Evolutionary conservation across 2,113 vertebrate genomes (phyloP).

Genomic region (Cheirogaleus medius): DNA sequence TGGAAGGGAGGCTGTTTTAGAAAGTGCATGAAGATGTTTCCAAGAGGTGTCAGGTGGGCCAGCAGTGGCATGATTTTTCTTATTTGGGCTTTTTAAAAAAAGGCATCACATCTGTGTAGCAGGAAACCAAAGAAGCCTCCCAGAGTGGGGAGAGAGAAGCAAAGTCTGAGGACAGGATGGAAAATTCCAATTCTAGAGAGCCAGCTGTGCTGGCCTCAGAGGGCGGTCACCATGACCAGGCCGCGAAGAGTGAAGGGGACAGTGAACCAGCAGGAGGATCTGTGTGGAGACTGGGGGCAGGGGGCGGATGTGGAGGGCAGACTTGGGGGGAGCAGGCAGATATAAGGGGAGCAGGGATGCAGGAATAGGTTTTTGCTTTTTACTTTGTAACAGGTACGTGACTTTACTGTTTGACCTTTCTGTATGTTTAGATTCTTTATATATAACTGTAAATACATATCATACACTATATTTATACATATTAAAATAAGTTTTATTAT

Average conservation of each 20-base stretch:
- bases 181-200: not conserved
- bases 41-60: not conserved
- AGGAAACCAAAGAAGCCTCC: not conserved
- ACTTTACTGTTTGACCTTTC: not conserved
- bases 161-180: not conserved
- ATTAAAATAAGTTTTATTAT: not conserved
- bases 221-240: not conserved
- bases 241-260: not conserved
- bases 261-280: not conserved
- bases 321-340: not conserved
- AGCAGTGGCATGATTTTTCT: not conserved
- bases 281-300: not conserved
- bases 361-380: not conserved
- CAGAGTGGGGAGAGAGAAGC: not conserved
- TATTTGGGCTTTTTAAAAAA: not conserved
- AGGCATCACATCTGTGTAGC: not conserved
- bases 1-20: not conserved
- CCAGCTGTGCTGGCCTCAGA: not conserved
- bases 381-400: not conserved
- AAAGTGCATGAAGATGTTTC: not conserved
- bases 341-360: not conserved
- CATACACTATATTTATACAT: not conserved
- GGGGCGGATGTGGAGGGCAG: not conserved
- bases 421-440: not conserved
- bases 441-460: not conserved